Base-by-base conservation (phyloP, 1,140 invertebrate species). In the Drosophila leontia region DNA sequence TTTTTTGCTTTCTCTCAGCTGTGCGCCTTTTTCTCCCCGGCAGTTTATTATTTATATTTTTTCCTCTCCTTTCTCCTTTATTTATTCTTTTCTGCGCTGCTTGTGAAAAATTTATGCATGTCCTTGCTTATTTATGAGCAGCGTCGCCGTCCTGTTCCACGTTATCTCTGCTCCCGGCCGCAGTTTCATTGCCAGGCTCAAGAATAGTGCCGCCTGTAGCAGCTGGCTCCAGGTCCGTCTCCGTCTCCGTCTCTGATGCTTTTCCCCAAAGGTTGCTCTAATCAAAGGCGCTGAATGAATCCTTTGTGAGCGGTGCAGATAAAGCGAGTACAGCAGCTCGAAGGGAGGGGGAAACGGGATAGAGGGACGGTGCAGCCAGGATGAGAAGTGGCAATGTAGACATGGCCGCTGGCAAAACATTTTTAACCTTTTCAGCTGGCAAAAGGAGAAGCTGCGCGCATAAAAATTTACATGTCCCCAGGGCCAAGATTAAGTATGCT, bases 391-490 rank as follows among this genome's bases (percentile, higher is more conserved):
- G 85, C 81, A 90, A 85, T 90, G 81, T 84, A 88, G 85, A 85
- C 85, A 85, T 88, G 78, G 74, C 85, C 81, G 78, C 60, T 65
- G 76, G 85, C 85, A 79, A 67, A 78, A 80, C 76, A 80, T 80
- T 80, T 79, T 79, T 79, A 79, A 79, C 76, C 76, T 79, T 79
- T 79, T 79, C 76, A 78, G 53, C 58, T 57, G 67, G 65, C 50
- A 61, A 60, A 57, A 45, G 35, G 35, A 76, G 55, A 39, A 55
- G 62, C 56, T 68, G 69, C 58, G 80, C 81, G 85, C 86, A 91
- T 90, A 91, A 91, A 91, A 91, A 91, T 91, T 91, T 91, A 91
- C 90, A 91, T 91, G 90, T 91, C 90, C 90, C 90, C 74, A 82
- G 90, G 90, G 90, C 80, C 77, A 84, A 91, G 90, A 91, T 91